These are phyloP conservation scores for Ochlodes sylvanus DNA, from an alignment of 2,888 invertebrate genomes.

Conservation along the genomic window DNA sequence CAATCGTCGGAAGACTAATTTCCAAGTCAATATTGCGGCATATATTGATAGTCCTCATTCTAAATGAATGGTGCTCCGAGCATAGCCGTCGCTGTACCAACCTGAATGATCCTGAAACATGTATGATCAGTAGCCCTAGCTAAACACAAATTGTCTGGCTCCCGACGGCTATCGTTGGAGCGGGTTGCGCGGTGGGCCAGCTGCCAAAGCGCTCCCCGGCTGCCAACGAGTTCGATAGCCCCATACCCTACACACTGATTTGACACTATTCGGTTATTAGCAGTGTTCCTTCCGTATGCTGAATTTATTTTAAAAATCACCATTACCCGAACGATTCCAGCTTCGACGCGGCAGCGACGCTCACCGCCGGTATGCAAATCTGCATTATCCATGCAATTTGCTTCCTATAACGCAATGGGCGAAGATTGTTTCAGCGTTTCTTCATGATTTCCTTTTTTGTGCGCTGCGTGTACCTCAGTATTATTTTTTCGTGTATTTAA, in stretches of 20 bases:
- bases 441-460: too few relatives aligned
- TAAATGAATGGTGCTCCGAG: too few relatives aligned
- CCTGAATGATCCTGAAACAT: background rate
- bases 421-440: too few relatives aligned
- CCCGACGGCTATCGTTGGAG: slow-evolving; percentile 3
- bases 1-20: too few relatives aligned
- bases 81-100: too few relatives aligned
- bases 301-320: too few relatives aligned
- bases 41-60: too few relatives aligned
- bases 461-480: background rate
- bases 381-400: background rate
- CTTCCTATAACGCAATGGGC: background rate
- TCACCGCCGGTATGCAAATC: background rate
- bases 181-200: slow-evolving; percentile 2
- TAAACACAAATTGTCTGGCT: slow-evolving; percentile 9
- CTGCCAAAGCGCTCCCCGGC: slow-evolving; percentile 17
- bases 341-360: background rate
- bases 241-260: slow-evolving; percentile 7
- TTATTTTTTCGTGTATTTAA: background rate
- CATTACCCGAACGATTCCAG: too few relatives aligned
- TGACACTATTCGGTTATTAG: background rate
- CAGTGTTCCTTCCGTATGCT: too few relatives aligned
- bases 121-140: slow-evolving; percentile 2
- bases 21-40: too few relatives aligned
- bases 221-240: slow-evolving; percentile 26